Evolutionary conservation across 2,888 invertebrate genomes (phyloP).

Genomic region (Drosophila nr. fundita): DNA sequence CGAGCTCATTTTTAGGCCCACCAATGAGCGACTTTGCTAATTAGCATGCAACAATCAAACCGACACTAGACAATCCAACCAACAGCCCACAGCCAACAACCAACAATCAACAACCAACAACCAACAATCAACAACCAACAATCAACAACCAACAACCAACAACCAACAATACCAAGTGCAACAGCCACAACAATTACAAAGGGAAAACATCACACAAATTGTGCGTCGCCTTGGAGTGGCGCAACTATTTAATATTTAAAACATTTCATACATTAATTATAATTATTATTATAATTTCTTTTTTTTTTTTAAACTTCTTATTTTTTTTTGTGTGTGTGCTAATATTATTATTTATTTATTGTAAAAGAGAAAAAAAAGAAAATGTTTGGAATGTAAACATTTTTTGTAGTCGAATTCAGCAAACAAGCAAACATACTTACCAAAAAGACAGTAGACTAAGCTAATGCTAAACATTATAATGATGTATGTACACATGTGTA

Average conservation of each 20-base stretch:
- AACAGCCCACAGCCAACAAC: background rate
- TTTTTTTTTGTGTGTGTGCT: slow-evolving; percentile 26
- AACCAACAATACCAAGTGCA: background rate
- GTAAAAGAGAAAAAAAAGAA: slow-evolving; percentile 4
- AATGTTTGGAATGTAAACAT: slow-evolving; percentile 27
- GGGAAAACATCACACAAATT: slow-evolving; percentile 22
- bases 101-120: background rate
- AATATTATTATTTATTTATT: slow-evolving; percentile 64
- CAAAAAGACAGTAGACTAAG: slow-evolving; percentile 80
- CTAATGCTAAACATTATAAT: slow-evolving; percentile 28
- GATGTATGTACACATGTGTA: background rate
- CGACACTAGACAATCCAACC: background rate
- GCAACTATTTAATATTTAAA: slow-evolving; percentile 6
- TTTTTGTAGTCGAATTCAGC: slow-evolving; percentile 57
- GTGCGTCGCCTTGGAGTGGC: slow-evolving; percentile 5
- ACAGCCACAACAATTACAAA: slow-evolving; percentile 4
- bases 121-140: background rate
- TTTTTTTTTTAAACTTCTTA: slow-evolving; percentile 7
- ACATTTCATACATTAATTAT: slow-evolving; percentile 17
- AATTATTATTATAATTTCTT: slow-evolving; percentile 1
- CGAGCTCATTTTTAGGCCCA: slow-evolving; percentile 81
- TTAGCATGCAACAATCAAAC: background rate
- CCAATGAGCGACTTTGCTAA: slow-evolving; percentile 82
- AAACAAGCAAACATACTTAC: slow-evolving; percentile 68
- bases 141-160: background rate